Evolutionary conservation across 2,797 vertebrate species (phyloP), one percentile per base, ranked within the genome.

Genomic region (Sebastes iracundus): DNA sequence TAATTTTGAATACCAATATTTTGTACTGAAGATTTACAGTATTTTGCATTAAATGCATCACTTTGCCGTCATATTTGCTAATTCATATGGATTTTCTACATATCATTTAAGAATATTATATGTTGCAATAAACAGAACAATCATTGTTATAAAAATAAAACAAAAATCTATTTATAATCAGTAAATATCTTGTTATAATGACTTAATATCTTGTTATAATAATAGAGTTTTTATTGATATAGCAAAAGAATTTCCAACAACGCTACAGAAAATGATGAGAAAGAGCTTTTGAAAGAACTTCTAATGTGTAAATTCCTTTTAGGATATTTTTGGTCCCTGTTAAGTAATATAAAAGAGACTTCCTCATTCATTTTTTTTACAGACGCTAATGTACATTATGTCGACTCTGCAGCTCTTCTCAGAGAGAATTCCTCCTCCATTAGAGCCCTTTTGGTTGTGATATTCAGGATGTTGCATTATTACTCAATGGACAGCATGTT

Each of bases 381-480:
- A 59, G 11, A 61, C 14, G 16, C 53, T 49, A 23, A 64, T 46
- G 60, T 77, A 5, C 16, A 65, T 56, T 28, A 33, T 67, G 35
- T 73, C 13, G 18, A 11, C 9, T 23, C 28, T 58, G 38, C 18
- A 42, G 28, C 32, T 56, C 23, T 25, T 28, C 9, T 42, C 3
- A 71, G n/a, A 27, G n/a, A 53, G 9, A n/a, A 60, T 60, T 60
- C 30, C 25, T 74, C 79, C 20, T 56, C 22, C 23, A 16, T 76
- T 66, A 42, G 64, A 77, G 66, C 25, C 46, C 28, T 71, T 66
- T 46, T 28, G 20, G 30, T 66, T 52, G 7, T 71, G 72, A 76
- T 81, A 75, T 78, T 74, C 38, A 67, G 60, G 60, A 60, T 53
- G 59, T 60, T 80, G 38, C 23, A 69, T 82, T 79, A 27, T 63